Evolutionary conservation across 2,888 invertebrate genomes (phyloP), one percentile per base, ranked within the genome.

Genomic region (Carcina quercana): DNA sequence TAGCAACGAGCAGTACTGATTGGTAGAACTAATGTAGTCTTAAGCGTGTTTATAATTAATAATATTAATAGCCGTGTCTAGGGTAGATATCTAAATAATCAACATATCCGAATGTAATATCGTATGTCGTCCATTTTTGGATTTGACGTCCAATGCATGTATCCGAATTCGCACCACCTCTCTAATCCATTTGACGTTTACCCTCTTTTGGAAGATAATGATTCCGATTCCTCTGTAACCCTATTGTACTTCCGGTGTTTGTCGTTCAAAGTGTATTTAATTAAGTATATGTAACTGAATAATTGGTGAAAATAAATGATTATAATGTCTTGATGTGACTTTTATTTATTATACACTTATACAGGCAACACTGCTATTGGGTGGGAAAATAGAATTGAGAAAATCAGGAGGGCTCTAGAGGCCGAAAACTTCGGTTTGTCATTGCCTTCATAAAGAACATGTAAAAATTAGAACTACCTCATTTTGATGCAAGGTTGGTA

Each of bases 251-350:
- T 54, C 57, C 44, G 47, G 45, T 43, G 43, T 43, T 31, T 43
- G 42, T 47, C 38, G 40, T 55, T 58, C 52, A 47, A 51, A 54
- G 43, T 40, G 31, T 59, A 42, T 45, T 59, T 48, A 44, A 37
- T 52, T 50, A 53, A 47, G 48, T 28, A 28, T 28, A 32, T 38
- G 37, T 37, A 35, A 32, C 17, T 31, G 29, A 35, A 58, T 47
- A 55, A 53, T 58, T 58, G 50, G 54, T 60, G 53, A 55, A 66
- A 65, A 65, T 65, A 69, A 64, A 68, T 58, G 51, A 57, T 53
- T 62, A 64, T 57, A 54, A 60, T 66, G 68, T 67, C 67, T 39
- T 30, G 40, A 43, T 11, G 11, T 30, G 17, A 13, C 31, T 35
- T 42, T 45, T 51, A 48, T 58, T 63, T 66, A 47, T 51, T 57